A percentile compares a stretch with the other conserved stretches of the same genome.
phyloP scores from a whole-genome alignment of 2,888 invertebrate species.

The Bembecia ichneumoniformis region DNA sequence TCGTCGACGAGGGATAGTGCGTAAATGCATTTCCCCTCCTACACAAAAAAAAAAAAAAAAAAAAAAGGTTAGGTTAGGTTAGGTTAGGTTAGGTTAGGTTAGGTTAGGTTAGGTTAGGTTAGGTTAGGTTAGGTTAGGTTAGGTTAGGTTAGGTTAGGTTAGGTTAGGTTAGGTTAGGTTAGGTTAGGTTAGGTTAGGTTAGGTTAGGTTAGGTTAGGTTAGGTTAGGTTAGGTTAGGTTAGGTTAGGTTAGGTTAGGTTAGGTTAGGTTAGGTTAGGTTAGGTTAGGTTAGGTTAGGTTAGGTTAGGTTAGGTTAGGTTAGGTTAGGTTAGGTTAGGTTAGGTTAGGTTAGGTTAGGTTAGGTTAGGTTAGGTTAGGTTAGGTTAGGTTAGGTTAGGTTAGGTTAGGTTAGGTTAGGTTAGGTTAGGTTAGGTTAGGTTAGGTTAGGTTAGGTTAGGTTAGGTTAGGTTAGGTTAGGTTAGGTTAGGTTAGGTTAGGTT shows the following conservation, averaged over 20 bases:
- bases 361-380: slow-evolving; percentile 4
- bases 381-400: slow-evolving; percentile 5
- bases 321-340: slow-evolving; percentile 4
- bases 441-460: slow-evolving; percentile 1
- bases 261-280: slow-evolving; percentile 1
- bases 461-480: not conserved
- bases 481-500: slow-evolving; percentile 3
- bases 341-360: slow-evolving; percentile 1
- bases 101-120: not conserved
- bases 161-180: slow-evolving; percentile 1
- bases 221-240: slow-evolving; percentile 5
- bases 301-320: slow-evolving; percentile 1
- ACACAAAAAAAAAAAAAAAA: not conserved
- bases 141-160: slow-evolving; percentile 5
- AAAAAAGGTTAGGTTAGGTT: not conserved
- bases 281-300: not conserved
- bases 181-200: slow-evolving; percentile 3
- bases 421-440: slow-evolving; percentile 1
- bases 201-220: slow-evolving; percentile 5
- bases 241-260: slow-evolving; percentile 1
- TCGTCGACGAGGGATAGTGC: too few relatives aligned
- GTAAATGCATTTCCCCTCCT: too few relatives aligned
- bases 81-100: slow-evolving; percentile 2
- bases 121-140: not conserved
- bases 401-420: slow-evolving; percentile 4